phyloP scores from a whole-genome alignment of 2,113 vertebrate species.

The Sinocyclocheilus maitianheensis region DNA sequence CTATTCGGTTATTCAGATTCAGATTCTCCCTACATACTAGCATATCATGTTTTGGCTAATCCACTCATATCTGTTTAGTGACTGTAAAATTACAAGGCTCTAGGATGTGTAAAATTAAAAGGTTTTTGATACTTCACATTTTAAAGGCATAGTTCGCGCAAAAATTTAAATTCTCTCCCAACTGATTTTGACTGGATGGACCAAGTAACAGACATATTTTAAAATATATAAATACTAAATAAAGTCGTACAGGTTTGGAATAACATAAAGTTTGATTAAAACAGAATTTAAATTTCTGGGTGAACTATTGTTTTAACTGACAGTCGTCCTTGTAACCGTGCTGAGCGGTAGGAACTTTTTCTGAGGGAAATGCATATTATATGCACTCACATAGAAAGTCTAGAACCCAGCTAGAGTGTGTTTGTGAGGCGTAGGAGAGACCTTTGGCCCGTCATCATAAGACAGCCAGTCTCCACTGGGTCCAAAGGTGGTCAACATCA shows the following conservation, averaged over 20 bases:
- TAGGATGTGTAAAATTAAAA: neutral
- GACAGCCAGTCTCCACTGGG: constrained; percentile 46
- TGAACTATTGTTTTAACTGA: neutral
- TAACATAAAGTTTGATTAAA: neutral
- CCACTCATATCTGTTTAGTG: neutral
- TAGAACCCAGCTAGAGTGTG: neutral
- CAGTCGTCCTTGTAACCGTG: neutral
- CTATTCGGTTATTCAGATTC: neutral
- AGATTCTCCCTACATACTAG: neutral
- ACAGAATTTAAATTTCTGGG: neutral
- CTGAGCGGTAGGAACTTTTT: neutral
- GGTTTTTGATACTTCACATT: neutral
- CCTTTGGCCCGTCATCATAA: constrained; percentile 47
- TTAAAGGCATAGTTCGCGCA: neutral
- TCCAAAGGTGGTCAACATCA: constrained; percentile 54
- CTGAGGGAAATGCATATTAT: constrained; percentile 26
- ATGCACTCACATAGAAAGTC: constrained; percentile 24
- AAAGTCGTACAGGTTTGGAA: neutral
- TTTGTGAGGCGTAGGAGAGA: neutral
- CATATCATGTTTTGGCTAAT: neutral
- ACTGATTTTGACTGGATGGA: neutral
- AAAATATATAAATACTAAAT: neutral
- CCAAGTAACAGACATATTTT: neutral
- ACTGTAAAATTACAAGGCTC: neutral
- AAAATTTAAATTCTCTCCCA: neutral